Conservation (phyloP, 2,113 vertebrate species). For the Leuciscus idus region DNA sequence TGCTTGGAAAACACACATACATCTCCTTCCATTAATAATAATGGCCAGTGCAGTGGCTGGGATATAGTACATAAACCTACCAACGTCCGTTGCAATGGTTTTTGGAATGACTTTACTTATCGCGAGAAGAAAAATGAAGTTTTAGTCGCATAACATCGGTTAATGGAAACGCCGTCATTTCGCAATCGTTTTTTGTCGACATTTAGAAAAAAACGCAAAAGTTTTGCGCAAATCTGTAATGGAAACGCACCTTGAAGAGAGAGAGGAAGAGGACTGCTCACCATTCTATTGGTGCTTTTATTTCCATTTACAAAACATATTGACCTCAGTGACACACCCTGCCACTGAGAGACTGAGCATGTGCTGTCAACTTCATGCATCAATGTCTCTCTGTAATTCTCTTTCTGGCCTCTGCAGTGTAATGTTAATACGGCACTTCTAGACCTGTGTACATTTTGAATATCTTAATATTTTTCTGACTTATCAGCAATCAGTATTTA, state of each 20-base stretch:
- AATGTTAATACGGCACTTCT: background rate
- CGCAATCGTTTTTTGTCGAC: too few relatives aligned
- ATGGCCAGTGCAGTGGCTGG: too few relatives aligned
- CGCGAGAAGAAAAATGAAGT: too few relatives aligned
- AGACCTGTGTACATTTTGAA: background rate
- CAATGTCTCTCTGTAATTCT: background rate
- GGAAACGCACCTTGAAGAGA: background rate
- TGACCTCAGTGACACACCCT: constrained; percentile 5
- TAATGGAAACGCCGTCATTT: too few relatives aligned
- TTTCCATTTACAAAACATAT: constrained; percentile 33
- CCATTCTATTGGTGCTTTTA: constrained; percentile 33
- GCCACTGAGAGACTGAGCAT: background rate
- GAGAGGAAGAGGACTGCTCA: background rate
- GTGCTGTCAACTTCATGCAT: background rate
- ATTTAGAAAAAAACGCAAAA: too few relatives aligned
- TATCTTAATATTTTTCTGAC: background rate
- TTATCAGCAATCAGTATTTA: background rate
- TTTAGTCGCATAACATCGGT: too few relatives aligned
- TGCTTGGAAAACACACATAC: too few relatives aligned
- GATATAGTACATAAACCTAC: too few relatives aligned
- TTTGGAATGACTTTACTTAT: too few relatives aligned
- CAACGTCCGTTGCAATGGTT: too few relatives aligned
- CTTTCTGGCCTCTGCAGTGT: background rate
- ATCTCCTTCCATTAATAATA: too few relatives aligned
- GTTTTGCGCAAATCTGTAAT: too few relatives aligned